Evolutionary conservation across 1,140 invertebrate species (phyloP).

Genomic region (Drosophila jambulina): DNA sequence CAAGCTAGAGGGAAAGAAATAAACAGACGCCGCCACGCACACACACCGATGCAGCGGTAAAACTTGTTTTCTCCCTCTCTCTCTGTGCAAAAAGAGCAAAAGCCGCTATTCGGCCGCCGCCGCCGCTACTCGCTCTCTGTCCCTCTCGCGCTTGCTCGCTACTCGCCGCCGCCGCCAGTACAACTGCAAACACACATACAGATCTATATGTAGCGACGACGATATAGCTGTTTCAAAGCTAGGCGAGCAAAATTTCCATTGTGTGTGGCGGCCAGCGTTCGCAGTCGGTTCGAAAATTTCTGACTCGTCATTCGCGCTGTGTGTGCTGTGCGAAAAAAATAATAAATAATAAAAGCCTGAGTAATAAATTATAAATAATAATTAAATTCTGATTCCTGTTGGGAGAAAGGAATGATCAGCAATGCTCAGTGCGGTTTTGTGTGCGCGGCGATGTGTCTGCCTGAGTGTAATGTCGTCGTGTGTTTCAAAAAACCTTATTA

Average conservation of each 20-base stretch:
- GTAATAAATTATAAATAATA: slow-evolving; percentile 76
- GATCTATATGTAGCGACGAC: slow-evolving; percentile 39
- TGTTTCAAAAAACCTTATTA: slow-evolving; percentile 64
- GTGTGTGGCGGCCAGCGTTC: slow-evolving; percentile 75
- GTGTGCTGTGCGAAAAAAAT: slow-evolving; percentile 72
- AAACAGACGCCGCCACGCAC: slow-evolving; percentile 65
- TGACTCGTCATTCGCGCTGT: slow-evolving; percentile 77
- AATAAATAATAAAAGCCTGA: slow-evolving; percentile 62
- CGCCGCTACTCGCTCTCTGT: slow-evolving; percentile 52
- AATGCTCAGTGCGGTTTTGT: slow-evolving; percentile 32
- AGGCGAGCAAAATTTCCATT: slow-evolving; percentile 85
- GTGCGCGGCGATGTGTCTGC: slow-evolving; percentile 27
- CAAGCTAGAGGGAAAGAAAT: slow-evolving; percentile 37
- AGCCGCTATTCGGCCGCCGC: slow-evolving; percentile 66
- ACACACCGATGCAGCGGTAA: slow-evolving; percentile 51
- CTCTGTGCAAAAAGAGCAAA: slow-evolving; percentile 74
- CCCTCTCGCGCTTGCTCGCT: slow-evolving; percentile 41
- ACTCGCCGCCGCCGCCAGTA: slow-evolving; percentile 64
- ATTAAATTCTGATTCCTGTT: slow-evolving; percentile 27
- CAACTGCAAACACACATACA: slow-evolving; percentile 29
- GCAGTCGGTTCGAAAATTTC: slow-evolving; percentile 81
- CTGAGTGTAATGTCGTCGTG: slow-evolving; percentile 11
- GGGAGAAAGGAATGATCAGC: slow-evolving; percentile 15
- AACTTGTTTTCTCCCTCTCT: slow-evolving; percentile 72
- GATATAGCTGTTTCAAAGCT: slow-evolving; percentile 70